A percentile compares a stretch with the other conserved stretches of the same genome.
Conservation (phyloP, 2,113 vertebrate species). For the Chrysochloris asiatica region DNA sequence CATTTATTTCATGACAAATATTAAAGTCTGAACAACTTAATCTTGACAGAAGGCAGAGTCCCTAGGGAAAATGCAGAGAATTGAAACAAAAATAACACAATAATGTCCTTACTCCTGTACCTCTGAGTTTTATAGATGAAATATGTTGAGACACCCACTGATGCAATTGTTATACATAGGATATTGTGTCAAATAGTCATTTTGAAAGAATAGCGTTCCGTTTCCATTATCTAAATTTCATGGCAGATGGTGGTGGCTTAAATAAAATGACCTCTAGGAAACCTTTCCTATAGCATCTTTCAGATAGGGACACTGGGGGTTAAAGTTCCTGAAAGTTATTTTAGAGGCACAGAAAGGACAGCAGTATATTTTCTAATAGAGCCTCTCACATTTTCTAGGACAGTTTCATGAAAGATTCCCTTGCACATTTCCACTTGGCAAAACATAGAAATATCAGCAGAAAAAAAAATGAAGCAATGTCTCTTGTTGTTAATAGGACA, state of each 20-base stretch:
- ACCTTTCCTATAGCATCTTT: constrained; percentile 10
- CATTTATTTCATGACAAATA: constrained; percentile 68
- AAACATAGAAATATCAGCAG: neutral
- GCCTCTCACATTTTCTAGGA: constrained; percentile 45
- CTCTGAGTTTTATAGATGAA: constrained; percentile 40
- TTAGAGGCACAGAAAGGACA: constrained; percentile 32
- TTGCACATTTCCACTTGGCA: neutral
- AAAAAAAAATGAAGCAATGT: neutral
- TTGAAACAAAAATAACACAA: constrained; percentile 68
- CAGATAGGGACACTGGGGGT: neutral
- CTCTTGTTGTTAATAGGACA: constrained; percentile 1
- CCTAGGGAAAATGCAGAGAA: constrained; percentile 43
- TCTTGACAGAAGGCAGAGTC: constrained; percentile 67
- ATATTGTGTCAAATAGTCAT: neutral
- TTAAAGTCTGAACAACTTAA: constrained; percentile 49
- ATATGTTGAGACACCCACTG: neutral
- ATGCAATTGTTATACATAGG: neutral
- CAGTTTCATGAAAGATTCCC: constrained; percentile 34
- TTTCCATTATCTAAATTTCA: constrained; percentile 18
- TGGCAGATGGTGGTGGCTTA: neutral
- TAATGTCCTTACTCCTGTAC: neutral
- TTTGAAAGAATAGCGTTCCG: constrained; percentile 34
- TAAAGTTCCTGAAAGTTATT: constrained; percentile 3
- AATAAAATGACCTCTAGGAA: neutral
- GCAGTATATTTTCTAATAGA: constrained; percentile 16